Conservation (phyloP, 2,113 vertebrate species). For the Stigmatopora nigra region DNA sequence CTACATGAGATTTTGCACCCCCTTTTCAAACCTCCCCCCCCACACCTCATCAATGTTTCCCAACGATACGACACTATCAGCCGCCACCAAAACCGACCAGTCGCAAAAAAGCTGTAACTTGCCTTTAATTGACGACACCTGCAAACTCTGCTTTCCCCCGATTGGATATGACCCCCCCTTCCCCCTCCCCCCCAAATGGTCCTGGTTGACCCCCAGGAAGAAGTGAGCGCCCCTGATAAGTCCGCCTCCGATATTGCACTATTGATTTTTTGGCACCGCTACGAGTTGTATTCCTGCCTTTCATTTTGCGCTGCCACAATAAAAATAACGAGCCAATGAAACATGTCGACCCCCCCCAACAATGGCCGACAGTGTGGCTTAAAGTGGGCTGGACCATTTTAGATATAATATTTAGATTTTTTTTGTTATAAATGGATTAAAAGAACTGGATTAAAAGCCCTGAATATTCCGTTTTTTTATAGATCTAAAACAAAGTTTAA, state of each 20-base stretch:
- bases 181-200: conserved; percentile 60
- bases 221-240: conserved; percentile 70
- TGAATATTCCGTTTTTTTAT: too few relatives aligned
- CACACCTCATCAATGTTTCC: conserved; percentile 9
- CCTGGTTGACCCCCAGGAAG: conserved; percentile 69
- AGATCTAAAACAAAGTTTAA: too few relatives aligned
- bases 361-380: conserved; percentile 8
- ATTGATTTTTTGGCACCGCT: conserved; percentile 75
- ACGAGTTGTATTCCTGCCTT: conserved; percentile 57
- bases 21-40: not conserved
- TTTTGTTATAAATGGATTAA: too few relatives aligned
- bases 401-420: too few relatives aligned
- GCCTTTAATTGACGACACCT: conserved; percentile 30
- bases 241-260: conserved; percentile 75
- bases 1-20: too few relatives aligned
- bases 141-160: conserved; percentile 59
- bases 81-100: conserved; percentile 7
- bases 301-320: conserved; percentile 74
- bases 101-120: conserved; percentile 34
- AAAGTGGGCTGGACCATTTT: too few relatives aligned
- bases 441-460: too few relatives aligned
- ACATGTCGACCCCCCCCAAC: conserved; percentile 39
- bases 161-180: conserved; percentile 55
- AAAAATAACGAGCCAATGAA: conserved; percentile 76
- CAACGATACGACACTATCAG: conserved; percentile 18